These are phyloP conservation scores for Chlorodrepanis virens DNA, from an alignment of 2,113 vertebrate species.

Conservation along the genomic window DNA sequence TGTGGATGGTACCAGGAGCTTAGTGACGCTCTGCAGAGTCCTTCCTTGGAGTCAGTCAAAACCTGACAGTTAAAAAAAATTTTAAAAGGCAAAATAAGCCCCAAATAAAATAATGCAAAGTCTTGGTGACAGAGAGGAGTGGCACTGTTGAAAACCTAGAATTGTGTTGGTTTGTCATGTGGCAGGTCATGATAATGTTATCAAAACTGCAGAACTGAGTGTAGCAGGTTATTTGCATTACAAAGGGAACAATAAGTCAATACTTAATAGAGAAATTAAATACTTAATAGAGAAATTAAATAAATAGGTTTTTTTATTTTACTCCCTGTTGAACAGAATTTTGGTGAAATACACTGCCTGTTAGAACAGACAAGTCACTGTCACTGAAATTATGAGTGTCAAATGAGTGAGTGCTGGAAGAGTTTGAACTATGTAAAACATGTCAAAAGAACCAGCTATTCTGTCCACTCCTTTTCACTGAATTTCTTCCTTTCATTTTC, in stretches of 20 bases:
- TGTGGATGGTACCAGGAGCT: background rate
- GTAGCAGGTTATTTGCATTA: background rate
- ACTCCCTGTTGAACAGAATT: background rate
- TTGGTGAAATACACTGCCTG: background rate
- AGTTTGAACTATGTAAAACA: background rate
- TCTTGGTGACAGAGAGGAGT: fast-evolving
- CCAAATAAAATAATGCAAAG: background rate
- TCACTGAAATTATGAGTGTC: background rate
- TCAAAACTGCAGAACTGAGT: background rate
- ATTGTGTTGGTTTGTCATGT: background rate
- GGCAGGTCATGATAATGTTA: background rate
- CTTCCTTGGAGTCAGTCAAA: background rate
- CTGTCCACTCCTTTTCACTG: background rate
- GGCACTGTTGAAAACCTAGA: background rate
- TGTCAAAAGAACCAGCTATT: background rate
- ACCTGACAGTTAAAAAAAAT: background rate
- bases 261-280: background rate
- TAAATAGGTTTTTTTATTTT: background rate
- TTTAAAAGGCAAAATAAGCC: background rate
- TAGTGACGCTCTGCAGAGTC: background rate
- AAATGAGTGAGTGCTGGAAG: background rate
- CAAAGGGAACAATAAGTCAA: background rate
- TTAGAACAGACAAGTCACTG: background rate
- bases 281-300: background rate
- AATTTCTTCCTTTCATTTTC: background rate